A percentile compares a stretch with the other conserved stretches of the same genome.
Conservation (phyloP, 2,113 vertebrate genomes). For the Elgaria multicarinata region DNA sequence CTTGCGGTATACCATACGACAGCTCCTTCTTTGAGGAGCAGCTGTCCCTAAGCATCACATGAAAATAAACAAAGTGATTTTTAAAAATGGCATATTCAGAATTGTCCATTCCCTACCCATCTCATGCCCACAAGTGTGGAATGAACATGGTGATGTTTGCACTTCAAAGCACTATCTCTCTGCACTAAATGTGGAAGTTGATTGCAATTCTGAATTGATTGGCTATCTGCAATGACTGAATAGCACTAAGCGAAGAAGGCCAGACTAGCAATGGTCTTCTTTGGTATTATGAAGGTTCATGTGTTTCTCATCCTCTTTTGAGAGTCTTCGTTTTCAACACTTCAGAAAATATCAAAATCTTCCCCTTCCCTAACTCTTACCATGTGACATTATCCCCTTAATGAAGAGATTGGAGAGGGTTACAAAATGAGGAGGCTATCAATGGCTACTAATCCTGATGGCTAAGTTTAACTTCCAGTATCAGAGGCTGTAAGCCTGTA, state of each 20-base stretch:
- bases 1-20: too few relatives aligned
- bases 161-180: too few relatives aligned
- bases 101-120: not conserved
- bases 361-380: too few relatives aligned
- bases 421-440: too few relatives aligned
- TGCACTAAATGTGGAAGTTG: too few relatives aligned
- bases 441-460: too few relatives aligned
- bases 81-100: not conserved
- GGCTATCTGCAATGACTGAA: not conserved
- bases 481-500: too few relatives aligned
- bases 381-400: not conserved
- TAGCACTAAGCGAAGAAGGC: not conserved
- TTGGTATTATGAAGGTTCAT: not conserved
- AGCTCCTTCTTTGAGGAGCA: too few relatives aligned
- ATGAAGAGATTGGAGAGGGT: not conserved
- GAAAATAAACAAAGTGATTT: not conserved
- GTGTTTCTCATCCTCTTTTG: not conserved
- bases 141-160: too few relatives aligned
- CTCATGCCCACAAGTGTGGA: too few relatives aligned
- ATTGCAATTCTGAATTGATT: not conserved
- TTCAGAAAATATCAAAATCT: not conserved
- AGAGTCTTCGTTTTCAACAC: not conserved
- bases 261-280: not conserved
- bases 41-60: not conserved
- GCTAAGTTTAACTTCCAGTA: too few relatives aligned